phyloP scores from a whole-genome alignment of 2,797 vertebrate genomes.

The Neosilurus hyrtlii region DNA sequence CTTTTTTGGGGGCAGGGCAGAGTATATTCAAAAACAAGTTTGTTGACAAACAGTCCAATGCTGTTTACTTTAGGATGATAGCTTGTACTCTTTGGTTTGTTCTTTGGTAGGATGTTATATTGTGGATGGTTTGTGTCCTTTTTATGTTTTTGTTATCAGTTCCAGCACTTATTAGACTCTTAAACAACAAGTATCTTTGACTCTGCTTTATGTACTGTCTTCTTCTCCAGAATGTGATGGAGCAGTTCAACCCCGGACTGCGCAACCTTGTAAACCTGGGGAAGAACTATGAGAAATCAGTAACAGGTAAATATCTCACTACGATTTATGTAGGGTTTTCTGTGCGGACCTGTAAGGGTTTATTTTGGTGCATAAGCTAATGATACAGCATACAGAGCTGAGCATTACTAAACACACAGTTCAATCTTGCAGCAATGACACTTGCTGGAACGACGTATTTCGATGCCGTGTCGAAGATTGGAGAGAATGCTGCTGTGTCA shows the following conservation, averaged over 20 bases:
- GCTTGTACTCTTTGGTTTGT: no score
- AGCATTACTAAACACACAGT: conserved; percentile 25
- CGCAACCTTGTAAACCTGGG: conserved; percentile 96
- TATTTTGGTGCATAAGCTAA: neutral
- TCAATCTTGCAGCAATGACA: conserved; percentile 81
- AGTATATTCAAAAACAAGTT: no score
- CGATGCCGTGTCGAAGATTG: conserved; percentile 91
- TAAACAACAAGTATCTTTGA: neutral
- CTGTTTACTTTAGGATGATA: no score
- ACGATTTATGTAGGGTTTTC: neutral
- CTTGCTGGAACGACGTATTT: conserved; percentile 89
- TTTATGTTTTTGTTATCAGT: neutral
- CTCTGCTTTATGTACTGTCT: conserved; percentile 33
- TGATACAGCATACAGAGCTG: neutral
- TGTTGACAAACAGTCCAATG: no score
- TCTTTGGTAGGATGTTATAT: no score
- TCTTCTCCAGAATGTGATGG: conserved; percentile 90
- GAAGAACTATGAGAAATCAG: conserved; percentile 95
- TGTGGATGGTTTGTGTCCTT: no score
- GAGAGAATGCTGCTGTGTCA: conserved; percentile 85
- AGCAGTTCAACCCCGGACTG: conserved; percentile 94
- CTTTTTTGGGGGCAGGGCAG: no score
- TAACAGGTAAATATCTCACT: conserved; percentile 80
- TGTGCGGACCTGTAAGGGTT: neutral
- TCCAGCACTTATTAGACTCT: neutral